A percentile compares a stretch with the other conserved stretches of the same genome.
These are phyloP conservation scores for Chelon auratus DNA, from an alignment of 2,797 vertebrate genomes.

Conservation along the genomic window DNA sequence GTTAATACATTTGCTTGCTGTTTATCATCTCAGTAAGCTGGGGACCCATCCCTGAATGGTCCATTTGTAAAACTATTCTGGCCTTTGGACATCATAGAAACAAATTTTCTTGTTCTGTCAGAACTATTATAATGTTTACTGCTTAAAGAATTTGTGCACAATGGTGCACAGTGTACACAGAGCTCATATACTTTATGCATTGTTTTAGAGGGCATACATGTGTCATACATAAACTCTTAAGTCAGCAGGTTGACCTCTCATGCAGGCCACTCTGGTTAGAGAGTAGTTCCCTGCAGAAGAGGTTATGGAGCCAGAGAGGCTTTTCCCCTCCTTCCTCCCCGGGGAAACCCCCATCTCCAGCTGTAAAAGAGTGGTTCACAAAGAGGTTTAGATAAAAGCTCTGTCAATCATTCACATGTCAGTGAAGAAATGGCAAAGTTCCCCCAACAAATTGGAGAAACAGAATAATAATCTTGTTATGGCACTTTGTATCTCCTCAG, in stretches of 20 bases:
- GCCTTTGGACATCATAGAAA: not conserved
- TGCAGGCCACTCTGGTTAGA: conserved; percentile 43
- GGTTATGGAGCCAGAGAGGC: conserved; percentile 69
- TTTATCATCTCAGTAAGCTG: conserved; percentile 8
- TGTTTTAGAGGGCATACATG: conserved; percentile 35
- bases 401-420: conserved; percentile 61
- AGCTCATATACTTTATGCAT: conserved; percentile 31
- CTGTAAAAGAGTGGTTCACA: conserved; percentile 62
- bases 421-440: conserved; percentile 42
- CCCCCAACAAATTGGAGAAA: conserved; percentile 6
- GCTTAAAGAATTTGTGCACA: conserved; percentile 14
- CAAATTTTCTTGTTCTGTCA: conserved; percentile 19
- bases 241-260: conserved; percentile 43
- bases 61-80: conserved; percentile 58
- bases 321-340: not conserved
- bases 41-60: conserved; percentile 24
- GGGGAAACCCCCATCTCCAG: conserved; percentile 41
- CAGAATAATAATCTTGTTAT: not conserved
- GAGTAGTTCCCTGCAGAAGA: conserved; percentile 71
- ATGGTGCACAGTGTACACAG: not conserved
- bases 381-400: conserved; percentile 68
- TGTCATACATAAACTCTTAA: conserved; percentile 15
- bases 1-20: conserved; percentile 4
- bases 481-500: not conserved
- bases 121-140: not conserved